These are phyloP conservation scores for Rhabdophis nuchalis DNA, from an alignment of 2,797 vertebrate genomes.

Conservation along the genomic window DNA sequence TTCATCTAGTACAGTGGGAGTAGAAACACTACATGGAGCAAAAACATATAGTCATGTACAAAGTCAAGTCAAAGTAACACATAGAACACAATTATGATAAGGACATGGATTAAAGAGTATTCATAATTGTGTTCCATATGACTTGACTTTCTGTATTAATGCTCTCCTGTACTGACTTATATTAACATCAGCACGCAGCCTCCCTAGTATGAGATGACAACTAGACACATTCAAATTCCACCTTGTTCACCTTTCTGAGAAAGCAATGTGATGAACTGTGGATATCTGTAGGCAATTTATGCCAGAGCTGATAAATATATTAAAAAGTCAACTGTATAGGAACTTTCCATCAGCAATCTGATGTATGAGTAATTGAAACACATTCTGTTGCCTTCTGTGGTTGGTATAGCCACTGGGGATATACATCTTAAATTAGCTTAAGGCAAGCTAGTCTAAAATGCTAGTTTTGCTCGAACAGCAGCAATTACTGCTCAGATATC, in stretches of 20 bases:
- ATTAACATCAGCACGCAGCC: not conserved
- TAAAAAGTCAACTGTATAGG: not conserved
- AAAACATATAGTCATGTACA: not conserved
- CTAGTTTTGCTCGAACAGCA: not conserved
- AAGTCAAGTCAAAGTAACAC: not conserved
- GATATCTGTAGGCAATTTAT: not conserved
- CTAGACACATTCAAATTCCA: not conserved
- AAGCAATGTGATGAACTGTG: not conserved
- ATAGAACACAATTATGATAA: not conserved
- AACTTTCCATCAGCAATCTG: not conserved
- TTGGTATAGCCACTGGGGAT: not conserved
- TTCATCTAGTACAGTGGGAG: not conserved
- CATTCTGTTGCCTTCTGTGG: not conserved
- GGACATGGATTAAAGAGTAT: not conserved
- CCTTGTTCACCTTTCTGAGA: not conserved
- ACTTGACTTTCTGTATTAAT: not conserved
- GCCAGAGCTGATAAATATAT: not conserved
- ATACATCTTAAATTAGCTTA: not conserved
- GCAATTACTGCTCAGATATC: not conserved
- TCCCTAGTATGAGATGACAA: not conserved
- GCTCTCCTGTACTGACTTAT: not conserved
- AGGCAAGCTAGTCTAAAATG: not conserved
- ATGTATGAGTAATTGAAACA: not conserved
- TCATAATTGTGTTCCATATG: not conserved
- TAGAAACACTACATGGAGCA: not conserved